These are phyloP conservation scores for Scaptomyza polygonia DNA, from an alignment of 2,888 invertebrate species.

Conservation along the genomic window DNA sequence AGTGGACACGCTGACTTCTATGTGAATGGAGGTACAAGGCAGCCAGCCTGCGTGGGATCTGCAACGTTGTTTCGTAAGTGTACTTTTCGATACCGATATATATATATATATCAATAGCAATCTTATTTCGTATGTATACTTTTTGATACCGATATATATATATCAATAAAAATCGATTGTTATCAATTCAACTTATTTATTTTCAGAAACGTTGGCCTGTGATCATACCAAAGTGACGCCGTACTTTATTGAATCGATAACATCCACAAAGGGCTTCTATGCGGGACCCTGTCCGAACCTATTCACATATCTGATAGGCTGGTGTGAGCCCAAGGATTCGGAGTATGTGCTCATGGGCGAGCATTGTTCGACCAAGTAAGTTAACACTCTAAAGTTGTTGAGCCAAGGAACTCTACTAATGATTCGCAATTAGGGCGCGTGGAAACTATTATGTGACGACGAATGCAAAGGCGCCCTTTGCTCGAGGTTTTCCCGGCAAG, in stretches of 20 bases:
- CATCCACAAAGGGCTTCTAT: conserved; percentile 91
- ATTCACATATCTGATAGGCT: conserved; percentile 92
- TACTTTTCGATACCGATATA: too few relatives aligned
- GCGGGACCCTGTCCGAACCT: conserved; percentile 93
- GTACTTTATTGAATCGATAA: conserved; percentile 95
- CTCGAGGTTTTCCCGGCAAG: conserved; percentile 91
- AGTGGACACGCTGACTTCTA: conserved; percentile 95
- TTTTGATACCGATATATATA: too few relatives aligned
- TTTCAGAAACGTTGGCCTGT: conserved; percentile 92
- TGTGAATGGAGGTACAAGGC: conserved; percentile 93
- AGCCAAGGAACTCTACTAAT: conserved; percentile 25
- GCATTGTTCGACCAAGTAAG: conserved; percentile 91
- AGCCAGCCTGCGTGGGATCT: conserved; percentile 93
- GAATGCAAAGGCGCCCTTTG: conserved; percentile 92
- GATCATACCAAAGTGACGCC: conserved; percentile 96
- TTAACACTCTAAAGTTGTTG: neutral
- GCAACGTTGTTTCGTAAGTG: conserved; percentile 93
- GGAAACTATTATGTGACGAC: conserved; percentile 95
- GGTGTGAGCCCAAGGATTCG: conserved; percentile 91
- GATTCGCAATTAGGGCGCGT: conserved; percentile 87
- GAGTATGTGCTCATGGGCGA: conserved; percentile 95
- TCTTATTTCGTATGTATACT: too few relatives aligned
- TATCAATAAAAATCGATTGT: too few relatives aligned
- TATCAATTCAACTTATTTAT: too few relatives aligned
- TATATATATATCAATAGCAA: too few relatives aligned